phyloP scores from a whole-genome alignment of 2,888 invertebrate species.

The Drosophila lacicola region DNA sequence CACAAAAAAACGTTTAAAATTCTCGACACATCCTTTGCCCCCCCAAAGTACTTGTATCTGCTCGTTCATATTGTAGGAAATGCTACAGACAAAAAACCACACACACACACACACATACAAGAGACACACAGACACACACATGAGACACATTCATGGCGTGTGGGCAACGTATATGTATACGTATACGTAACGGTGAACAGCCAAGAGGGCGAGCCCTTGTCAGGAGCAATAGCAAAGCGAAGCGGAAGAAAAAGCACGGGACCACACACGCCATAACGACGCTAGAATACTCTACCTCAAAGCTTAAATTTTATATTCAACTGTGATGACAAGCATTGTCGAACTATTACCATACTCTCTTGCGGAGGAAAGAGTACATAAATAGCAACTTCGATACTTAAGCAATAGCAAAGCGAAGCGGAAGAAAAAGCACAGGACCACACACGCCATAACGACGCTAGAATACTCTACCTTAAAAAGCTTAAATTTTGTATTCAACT shows the following conservation, averaged over 20 bases:
- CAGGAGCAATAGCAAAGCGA: constrained; percentile 31
- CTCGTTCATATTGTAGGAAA: constrained; percentile 31
- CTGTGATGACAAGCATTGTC: too few relatives aligned
- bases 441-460: background rate
- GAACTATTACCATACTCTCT: background rate
- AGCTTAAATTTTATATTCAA: too few relatives aligned
- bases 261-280: background rate
- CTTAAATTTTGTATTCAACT: background rate
- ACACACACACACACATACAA: constrained; percentile 29
- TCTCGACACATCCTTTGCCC: constrained; percentile 38
- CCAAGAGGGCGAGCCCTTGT: constrained; percentile 30
- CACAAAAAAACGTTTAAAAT: constrained; percentile 45
- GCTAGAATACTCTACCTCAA: constrained; percentile 6
- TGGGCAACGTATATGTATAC: constrained; percentile 13
- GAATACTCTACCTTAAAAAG: constrained; percentile 8
- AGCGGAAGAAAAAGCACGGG: constrained; percentile 9
- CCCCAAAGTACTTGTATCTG: constrained; percentile 11
- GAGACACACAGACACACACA: background rate
- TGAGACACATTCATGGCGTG: background rate
- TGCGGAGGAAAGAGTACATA: too few relatives aligned
- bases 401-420: constrained; percentile 29
- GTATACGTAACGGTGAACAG: constrained; percentile 35
- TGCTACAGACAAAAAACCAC: constrained; percentile 60
- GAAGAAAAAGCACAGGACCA: background rate
- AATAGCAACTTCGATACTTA: constrained; percentile 17